phyloP scores from a whole-genome alignment of 2,888 invertebrate genomes.

The Drosophila borborema region DNA sequence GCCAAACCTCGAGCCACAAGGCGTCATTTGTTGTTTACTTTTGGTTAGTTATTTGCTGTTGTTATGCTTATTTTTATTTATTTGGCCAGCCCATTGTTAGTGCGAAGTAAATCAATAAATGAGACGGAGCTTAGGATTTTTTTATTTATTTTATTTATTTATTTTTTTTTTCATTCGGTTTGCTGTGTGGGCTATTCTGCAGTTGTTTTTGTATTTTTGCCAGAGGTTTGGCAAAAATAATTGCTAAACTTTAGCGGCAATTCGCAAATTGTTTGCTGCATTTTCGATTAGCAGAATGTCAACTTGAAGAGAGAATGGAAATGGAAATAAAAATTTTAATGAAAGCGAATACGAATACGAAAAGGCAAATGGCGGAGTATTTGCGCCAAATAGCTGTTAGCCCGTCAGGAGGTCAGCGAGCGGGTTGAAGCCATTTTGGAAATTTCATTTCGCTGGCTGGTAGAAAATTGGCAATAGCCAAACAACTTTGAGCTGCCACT shows the following conservation, averaged over 20 bases:
- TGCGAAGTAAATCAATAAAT: conserved; percentile 75
- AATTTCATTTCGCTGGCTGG: conserved; percentile 72
- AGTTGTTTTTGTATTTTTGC: conserved; percentile 22
- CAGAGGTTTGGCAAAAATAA: conserved; percentile 60
- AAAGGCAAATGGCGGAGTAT: conserved; percentile 37
- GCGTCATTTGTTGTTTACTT: conserved; percentile 78
- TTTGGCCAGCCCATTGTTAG: conserved; percentile 68
- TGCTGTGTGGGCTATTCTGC: conserved; percentile 8
- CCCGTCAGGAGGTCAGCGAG: conserved; percentile 34
- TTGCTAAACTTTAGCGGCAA: conserved; percentile 74
- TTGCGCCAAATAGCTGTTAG: conserved; percentile 57
- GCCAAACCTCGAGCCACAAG: conserved; percentile 59
- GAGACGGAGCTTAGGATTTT: conserved; percentile 61
- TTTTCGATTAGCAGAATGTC: conserved; percentile 81
- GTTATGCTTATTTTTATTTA: conserved; percentile 75
- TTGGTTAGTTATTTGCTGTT: conserved; percentile 65
- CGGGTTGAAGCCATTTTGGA: conserved; percentile 62
- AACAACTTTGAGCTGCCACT: conserved; percentile 59
- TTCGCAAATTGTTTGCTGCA: conserved; percentile 77
- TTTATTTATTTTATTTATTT: conserved; percentile 36
- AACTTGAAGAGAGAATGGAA: conserved; percentile 60
- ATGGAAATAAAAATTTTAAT: conserved; percentile 24
- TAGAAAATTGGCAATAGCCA: conserved; percentile 68
- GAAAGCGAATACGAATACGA: neutral
- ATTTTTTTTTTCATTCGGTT: conserved; percentile 12